Evolutionary conservation across 35 echinoderm and acorn worm genomes (phyloP).

Genomic region (Heliocidaris erythrogramma): DNA sequence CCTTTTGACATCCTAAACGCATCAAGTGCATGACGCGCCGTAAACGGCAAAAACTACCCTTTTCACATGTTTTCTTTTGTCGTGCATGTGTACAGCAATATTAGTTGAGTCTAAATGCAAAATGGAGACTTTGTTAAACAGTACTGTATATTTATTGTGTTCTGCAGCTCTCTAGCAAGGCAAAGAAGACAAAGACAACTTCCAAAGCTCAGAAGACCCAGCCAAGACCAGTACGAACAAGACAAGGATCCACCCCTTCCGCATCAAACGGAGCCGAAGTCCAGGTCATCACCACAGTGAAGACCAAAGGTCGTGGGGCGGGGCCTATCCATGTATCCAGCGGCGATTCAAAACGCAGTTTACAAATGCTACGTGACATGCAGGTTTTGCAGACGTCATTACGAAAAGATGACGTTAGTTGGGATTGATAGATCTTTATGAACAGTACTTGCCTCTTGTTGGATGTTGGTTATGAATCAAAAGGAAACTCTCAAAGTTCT

Average conservation of each 20-base stretch:
- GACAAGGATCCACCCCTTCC: slow-evolving; percentile 48
- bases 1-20: too few relatives aligned
- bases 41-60: too few relatives aligned
- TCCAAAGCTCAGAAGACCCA: slow-evolving; percentile 29
- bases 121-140: neutral
- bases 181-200: slow-evolving; percentile 60
- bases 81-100: too few relatives aligned
- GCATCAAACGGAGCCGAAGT: slow-evolving; percentile 60
- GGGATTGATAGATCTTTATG: slow-evolving; percentile 61
- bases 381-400: slow-evolving; percentile 88
- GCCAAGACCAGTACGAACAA: slow-evolving; percentile 24
- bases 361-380: slow-evolving; percentile 77
- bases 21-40: too few relatives aligned
- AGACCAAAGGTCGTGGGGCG: slow-evolving; percentile 69
- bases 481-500: neutral
- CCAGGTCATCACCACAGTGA: slow-evolving; percentile 95
- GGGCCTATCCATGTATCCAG: slow-evolving; percentile 54
- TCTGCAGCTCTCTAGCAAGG: slow-evolving; percentile 9
- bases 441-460: too few relatives aligned
- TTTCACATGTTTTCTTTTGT: too few relatives aligned
- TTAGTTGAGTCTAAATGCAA: too few relatives aligned
- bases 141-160: neutral
- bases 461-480: too few relatives aligned
- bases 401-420: slow-evolving; percentile 85
- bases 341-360: slow-evolving; percentile 14